Evolutionary conservation across 2,797 vertebrate genomes (phyloP).

Genomic region (Enteromius paludinosus): DNA sequence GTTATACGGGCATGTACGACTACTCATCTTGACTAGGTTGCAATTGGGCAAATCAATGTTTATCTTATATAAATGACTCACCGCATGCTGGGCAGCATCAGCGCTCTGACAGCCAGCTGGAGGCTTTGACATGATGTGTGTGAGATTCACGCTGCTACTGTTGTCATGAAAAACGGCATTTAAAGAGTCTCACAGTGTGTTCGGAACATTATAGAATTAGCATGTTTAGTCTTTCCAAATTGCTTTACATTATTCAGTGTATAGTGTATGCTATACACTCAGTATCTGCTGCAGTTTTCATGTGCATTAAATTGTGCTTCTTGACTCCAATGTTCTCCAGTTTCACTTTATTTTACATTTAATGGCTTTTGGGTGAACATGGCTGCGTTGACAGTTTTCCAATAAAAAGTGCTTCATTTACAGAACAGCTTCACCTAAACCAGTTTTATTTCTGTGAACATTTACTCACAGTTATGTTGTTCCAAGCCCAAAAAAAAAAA

Average conservation of each 20-base stretch:
- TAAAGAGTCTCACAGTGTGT: background rate
- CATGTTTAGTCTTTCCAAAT: background rate
- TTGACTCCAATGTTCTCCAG: background rate
- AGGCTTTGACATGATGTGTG: slow-evolving; percentile 9
- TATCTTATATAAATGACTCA: background rate
- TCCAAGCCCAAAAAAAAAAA: background rate
- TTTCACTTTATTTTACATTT: slow-evolving; percentile 4
- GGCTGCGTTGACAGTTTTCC: background rate
- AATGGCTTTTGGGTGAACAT: slow-evolving; percentile 5
- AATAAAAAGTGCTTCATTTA: background rate
- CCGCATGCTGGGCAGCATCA: background rate
- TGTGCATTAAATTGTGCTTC: background rate
- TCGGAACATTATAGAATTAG: background rate
- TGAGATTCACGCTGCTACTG: background rate
- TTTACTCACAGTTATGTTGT: background rate
- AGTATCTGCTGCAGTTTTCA: background rate
- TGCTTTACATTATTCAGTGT: background rate
- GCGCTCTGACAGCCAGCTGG: slow-evolving; percentile 7
- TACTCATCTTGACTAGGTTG: background rate
- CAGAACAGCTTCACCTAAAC: background rate
- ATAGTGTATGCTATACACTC: background rate
- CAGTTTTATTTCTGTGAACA: background rate
- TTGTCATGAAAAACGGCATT: background rate
- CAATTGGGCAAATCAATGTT: background rate
- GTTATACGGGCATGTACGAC: background rate